Conservation (phyloP, 2,888 invertebrate species). For the Stenurella melanura region DNA sequence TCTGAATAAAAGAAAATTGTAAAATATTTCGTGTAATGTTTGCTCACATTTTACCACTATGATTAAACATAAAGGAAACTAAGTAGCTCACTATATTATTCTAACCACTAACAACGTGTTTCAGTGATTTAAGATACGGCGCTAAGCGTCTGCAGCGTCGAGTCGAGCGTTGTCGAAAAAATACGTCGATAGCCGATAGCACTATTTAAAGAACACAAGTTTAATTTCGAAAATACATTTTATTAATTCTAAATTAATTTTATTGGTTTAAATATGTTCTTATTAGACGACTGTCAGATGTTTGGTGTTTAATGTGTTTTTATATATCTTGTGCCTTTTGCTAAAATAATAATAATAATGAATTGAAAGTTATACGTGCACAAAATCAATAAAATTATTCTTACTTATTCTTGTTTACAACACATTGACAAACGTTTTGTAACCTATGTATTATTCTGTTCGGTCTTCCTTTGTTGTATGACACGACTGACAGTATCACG, state of each 20-base stretch:
- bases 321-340: neutral
- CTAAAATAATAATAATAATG: conserved; percentile 16
- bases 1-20: neutral
- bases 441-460: no score
- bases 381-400: no score
- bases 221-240: conserved; percentile 51
- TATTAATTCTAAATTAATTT: conserved; percentile 45
- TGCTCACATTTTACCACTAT: conserved; percentile 20
- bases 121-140: conserved; percentile 58
- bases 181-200: conserved; percentile 50
- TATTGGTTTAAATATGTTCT: conserved; percentile 33
- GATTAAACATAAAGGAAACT: conserved; percentile 24
- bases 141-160: conserved; percentile 66
- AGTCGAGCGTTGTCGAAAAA: conserved; percentile 57
- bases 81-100: conserved; percentile 53
- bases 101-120: conserved; percentile 61
- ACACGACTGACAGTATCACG: no score
- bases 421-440: no score
- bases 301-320: neutral
- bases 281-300: conserved; percentile 12
- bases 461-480: no score
- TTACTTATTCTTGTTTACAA: no score
- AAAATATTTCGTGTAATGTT: conserved; percentile 20
- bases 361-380: no score
- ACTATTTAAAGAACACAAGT: conserved; percentile 64